Evolutionary conservation across 2,888 invertebrate genomes (phyloP).

Genomic region (Macroteleia sp.): DNA sequence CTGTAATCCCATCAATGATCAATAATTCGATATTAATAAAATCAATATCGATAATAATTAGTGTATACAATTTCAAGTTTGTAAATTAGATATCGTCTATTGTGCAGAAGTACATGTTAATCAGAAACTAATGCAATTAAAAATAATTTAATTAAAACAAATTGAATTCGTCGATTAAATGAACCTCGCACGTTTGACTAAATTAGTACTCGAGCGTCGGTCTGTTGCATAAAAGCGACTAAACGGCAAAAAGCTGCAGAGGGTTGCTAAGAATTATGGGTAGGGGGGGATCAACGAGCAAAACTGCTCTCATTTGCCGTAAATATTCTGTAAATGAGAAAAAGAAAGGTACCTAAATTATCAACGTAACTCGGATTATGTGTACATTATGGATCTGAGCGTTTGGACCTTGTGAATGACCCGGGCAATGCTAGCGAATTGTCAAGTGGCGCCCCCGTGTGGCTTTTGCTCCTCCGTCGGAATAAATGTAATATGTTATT

Average conservation of each 20-base stretch:
- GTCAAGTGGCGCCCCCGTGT: constrained; percentile 22
- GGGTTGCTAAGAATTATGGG: constrained; percentile 20
- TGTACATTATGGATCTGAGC: constrained; percentile 14
- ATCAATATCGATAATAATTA: too few relatives aligned
- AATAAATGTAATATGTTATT: not conserved
- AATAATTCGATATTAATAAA: too few relatives aligned
- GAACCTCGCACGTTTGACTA: constrained; percentile 42
- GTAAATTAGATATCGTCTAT: too few relatives aligned
- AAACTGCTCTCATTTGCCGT: constrained; percentile 43
- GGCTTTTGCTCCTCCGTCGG: not conserved
- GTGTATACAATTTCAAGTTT: too few relatives aligned
- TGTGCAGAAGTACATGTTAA: too few relatives aligned
- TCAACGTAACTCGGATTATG: constrained; percentile 27
- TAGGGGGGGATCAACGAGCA: constrained; percentile 11
- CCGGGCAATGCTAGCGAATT: constrained; percentile 1
- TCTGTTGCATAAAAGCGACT: constrained; percentile 15
- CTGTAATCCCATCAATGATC: too few relatives aligned
- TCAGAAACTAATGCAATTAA: too few relatives aligned
- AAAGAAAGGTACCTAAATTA: constrained; percentile 36
- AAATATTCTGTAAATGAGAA: constrained; percentile 46
- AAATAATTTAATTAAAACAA: constrained; percentile 35
- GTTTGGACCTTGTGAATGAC: constrained; percentile 7
- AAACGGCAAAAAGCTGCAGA: constrained; percentile 22
- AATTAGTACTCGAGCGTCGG: constrained; percentile 34
- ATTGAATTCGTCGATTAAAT: constrained; percentile 39